A percentile compares a stretch with the other conserved stretches of the same genome.
phyloP scores from a whole-genome alignment of 2,888 invertebrate genomes.

The Cheiracanthium punctorium region DNA sequence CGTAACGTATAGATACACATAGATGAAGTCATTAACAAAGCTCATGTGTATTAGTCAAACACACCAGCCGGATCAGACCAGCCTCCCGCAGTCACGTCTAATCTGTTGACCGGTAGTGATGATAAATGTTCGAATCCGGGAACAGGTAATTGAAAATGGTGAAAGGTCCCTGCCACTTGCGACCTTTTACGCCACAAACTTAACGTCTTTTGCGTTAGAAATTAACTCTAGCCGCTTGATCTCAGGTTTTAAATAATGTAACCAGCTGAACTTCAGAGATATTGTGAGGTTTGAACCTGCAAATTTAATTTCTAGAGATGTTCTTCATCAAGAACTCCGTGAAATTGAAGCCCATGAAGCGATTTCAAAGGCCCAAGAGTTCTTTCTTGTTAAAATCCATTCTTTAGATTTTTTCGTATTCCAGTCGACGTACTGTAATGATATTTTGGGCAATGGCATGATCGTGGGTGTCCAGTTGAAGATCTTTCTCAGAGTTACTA shows the following conservation, averaged over 20 bases:
- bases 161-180: constrained; percentile 4
- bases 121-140: constrained; percentile 57
- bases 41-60: constrained; percentile 17
- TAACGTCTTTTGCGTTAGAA: not conserved
- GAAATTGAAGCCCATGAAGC: constrained; percentile 12
- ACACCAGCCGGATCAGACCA: constrained; percentile 5
- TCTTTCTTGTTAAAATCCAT: not conserved
- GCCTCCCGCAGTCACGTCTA: not conserved
- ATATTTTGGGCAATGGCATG: too few relatives aligned
- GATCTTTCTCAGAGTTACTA: too few relatives aligned
- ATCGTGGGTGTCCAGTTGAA: too few relatives aligned
- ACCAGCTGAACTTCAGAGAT: constrained; percentile 2
- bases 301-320: constrained; percentile 4
- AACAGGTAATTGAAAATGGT: constrained; percentile 44
- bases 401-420: not conserved
- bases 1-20: not conserved
- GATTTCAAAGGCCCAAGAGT: not conserved
- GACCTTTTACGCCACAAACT: not conserved
- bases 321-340: not conserved
- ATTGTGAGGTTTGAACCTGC: not conserved
- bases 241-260: constrained; percentile 9
- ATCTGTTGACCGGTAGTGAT: constrained; percentile 32
- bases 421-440: too few relatives aligned
- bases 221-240: not conserved
- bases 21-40: constrained; percentile 20